These are phyloP conservation scores for Pandemis heparana DNA, from an alignment of 2,888 invertebrate species.

Conservation along the genomic window DNA sequence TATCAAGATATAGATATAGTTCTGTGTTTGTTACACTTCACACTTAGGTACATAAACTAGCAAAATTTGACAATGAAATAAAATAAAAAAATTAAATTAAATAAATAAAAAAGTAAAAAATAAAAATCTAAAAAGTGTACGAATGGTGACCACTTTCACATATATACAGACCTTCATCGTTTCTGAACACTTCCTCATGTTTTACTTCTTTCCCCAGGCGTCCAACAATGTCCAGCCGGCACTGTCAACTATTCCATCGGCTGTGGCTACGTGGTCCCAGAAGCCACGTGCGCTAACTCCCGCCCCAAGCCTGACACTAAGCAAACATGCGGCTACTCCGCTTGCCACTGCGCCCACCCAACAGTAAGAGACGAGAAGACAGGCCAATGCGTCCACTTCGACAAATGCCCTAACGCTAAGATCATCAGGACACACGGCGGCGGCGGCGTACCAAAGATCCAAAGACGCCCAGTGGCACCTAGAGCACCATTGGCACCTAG, in stretches of 20 bases:
- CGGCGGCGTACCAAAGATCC: constrained; percentile 8
- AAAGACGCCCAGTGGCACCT: neutral
- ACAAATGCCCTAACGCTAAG: constrained; percentile 29
- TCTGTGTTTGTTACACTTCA: no score
- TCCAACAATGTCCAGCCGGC: constrained; percentile 37
- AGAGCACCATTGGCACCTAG: neutral
- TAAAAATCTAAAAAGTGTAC: no score
- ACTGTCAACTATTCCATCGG: constrained; percentile 42
- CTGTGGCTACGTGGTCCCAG: constrained; percentile 41
- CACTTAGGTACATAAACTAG: no score
- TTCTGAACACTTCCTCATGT: neutral
- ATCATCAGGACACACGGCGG: constrained; percentile 18
- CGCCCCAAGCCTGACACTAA: constrained; percentile 30
- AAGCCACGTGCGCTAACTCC: constrained; percentile 40
- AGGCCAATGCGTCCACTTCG: constrained; percentile 41
- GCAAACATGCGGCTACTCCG: constrained; percentile 39
- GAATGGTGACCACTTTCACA: no score
- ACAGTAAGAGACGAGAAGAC: constrained; percentile 41
- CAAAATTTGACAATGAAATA: no score
- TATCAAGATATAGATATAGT: no score
- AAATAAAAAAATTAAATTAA: no score
- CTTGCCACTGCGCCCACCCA: constrained; percentile 43
- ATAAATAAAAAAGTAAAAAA: no score
- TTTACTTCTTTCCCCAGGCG: constrained; percentile 18
- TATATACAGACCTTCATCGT: neutral